Conservation (phyloP, 2,113 vertebrate species). For the Tor tambroides region DNA sequence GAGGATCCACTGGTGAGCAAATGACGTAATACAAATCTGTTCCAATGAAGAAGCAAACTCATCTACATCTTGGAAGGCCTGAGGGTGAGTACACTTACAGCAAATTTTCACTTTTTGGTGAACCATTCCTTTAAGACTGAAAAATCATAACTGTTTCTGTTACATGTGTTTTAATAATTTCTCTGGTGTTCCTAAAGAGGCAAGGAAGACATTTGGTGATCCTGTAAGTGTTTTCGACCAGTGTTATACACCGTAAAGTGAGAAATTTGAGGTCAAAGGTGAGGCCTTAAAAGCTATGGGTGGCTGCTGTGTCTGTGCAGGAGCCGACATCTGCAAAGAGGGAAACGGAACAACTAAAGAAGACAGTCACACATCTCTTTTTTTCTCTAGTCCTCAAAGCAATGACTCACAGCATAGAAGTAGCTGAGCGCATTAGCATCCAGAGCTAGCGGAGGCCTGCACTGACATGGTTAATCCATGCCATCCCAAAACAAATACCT, state of each 20-base stretch:
- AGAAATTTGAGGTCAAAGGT: slow-evolving; percentile 39
- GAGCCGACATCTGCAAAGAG: slow-evolving; percentile 55
- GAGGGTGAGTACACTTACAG: not conserved
- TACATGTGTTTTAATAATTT: slow-evolving; percentile 37
- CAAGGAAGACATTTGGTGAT: slow-evolving; percentile 43
- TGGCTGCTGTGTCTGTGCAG: slow-evolving; percentile 51
- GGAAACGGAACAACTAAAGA: slow-evolving; percentile 21
- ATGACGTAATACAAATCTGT: not conserved
- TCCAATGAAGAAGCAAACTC: not conserved
- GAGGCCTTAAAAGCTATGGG: slow-evolving; percentile 54
- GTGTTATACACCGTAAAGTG: slow-evolving; percentile 40
- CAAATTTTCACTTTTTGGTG: not conserved
- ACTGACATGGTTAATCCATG: slow-evolving; percentile 58
- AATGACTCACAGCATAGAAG: slow-evolving; percentile 40
- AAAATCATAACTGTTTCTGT: slow-evolving; percentile 13
- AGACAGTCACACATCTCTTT: slow-evolving; percentile 27
- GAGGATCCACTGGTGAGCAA: not conserved
- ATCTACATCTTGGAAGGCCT: not conserved
- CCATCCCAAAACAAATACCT: slow-evolving; percentile 54
- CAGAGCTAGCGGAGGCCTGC: slow-evolving; percentile 50
- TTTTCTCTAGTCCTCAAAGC: slow-evolving; percentile 30
- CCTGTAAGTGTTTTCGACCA: slow-evolving; percentile 40
- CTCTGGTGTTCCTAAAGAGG: slow-evolving; percentile 31
- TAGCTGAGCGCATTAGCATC: slow-evolving; percentile 51
- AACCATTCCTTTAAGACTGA: not conserved